These are phyloP conservation scores for Corynorhinus townsendii DNA, from an alignment of 2,113 vertebrate genomes.

Conservation along the genomic window DNA sequence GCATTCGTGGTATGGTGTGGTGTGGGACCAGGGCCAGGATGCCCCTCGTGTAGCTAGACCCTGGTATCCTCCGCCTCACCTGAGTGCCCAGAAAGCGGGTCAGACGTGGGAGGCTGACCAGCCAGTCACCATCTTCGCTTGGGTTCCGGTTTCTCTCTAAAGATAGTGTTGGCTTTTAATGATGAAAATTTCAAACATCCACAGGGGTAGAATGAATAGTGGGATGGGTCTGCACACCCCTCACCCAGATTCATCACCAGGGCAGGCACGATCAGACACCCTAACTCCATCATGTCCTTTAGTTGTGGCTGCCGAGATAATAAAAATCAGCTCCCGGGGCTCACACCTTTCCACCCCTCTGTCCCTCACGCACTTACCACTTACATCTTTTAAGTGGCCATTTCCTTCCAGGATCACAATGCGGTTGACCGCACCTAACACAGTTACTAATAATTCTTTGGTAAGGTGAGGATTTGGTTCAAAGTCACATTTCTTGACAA, in stretches of 20 bases:
- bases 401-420: neutral
- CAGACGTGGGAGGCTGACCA: too few species aligned
- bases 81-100: neutral
- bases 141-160: neutral
- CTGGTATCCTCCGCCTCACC: accelerated
- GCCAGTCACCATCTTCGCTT: neutral
- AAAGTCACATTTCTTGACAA: accelerated
- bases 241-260: accelerated
- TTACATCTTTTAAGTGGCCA: accelerated
- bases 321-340: neutral
- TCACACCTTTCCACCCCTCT: accelerated
- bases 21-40: neutral
- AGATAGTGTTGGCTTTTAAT: too few species aligned
- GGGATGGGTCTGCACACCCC: accelerated
- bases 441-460: accelerated
- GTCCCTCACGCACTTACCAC: accelerated
- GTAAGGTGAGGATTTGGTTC: neutral
- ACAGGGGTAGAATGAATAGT: accelerated
- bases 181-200: accelerated
- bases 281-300: accelerated
- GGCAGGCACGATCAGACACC: accelerated
- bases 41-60: neutral
- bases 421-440: neutral
- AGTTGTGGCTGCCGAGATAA: accelerated
- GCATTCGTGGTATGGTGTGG: neutral